Base-by-base conservation (phyloP, 2,113 vertebrate species). In the Opisthocomus hoazin region DNA sequence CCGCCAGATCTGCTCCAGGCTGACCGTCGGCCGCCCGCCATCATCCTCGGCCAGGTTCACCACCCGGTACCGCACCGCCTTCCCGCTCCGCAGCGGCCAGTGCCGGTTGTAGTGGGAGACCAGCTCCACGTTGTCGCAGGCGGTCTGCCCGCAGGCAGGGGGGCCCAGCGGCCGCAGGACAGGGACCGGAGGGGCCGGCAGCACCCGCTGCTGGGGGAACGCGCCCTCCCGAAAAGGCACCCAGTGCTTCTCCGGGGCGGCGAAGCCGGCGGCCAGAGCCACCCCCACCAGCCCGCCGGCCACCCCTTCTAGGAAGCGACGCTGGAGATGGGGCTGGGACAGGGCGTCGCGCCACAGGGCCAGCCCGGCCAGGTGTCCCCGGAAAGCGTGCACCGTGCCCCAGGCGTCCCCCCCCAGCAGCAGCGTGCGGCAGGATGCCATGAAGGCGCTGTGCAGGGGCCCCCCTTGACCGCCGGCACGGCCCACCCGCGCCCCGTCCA, bases 81-180 rank as follows among this genome's bases (percentile, higher is more conserved):
- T 99, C 94, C 98, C 95, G 1, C 97, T 86, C 12, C 98, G 98
- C 53, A 99, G 98, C 3, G 98, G 98, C 99, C 99, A 98, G 95
- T 99, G 97, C 82, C 51, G 63, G 50, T 99, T 99, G 97, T 99
- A 99, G 91, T 98, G 98, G 8, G 96, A 98, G 46, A 99, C 98
- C 56, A 99, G 88, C 68, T 99, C 99, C 48, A 98, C 98, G 5
- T 99, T 99, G 68, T 99, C 99, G 3, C 99, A 99, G 13, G 96
- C 93, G 0, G 99, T 99, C 91, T 99, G 97, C 36, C 99, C 99
- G 2, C 99, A 99, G 32, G 92, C 94, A 0, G 99, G 98, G 2
- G 99, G 99, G 24, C 96, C 95, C 84, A 99, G 97, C 0, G 99
- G 98, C 34, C 97, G 98, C 43, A 99, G 87, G 1, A 98, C 34